phyloP scores from a whole-genome alignment of 2,888 invertebrate genomes.

The Macrophya alboannulata region DNA sequence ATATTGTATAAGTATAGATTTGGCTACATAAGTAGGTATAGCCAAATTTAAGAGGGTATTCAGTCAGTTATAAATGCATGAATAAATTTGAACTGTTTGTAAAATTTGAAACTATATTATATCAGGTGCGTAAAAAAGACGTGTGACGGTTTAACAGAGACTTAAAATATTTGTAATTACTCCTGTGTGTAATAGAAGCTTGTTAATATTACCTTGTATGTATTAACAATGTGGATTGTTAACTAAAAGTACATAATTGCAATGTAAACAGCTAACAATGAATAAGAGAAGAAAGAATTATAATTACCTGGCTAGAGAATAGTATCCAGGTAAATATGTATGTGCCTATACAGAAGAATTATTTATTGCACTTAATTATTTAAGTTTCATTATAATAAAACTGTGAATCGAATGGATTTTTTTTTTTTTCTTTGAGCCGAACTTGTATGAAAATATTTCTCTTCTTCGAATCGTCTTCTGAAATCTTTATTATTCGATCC shows the following conservation, averaged over 20 bases:
- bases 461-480: not conserved
- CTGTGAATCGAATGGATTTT: not conserved
- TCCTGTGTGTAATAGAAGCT: not conserved
- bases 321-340: not conserved
- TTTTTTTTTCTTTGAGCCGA: no score
- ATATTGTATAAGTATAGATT: no score
- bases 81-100: not conserved
- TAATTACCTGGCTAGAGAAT: slow-evolving; percentile 8
- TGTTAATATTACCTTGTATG: not conserved
- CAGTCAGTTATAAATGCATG: not conserved
- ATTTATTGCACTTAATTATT: not conserved
- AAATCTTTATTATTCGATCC: not conserved
- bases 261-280: slow-evolving; percentile 11
- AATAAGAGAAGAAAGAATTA: not conserved
- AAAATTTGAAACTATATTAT: slow-evolving; percentile 4
- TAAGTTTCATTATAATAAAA: not conserved
- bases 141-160: not conserved
- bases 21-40: not conserved
- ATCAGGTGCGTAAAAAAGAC: not conserved
- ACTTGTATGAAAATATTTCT: not conserved
- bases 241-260: slow-evolving; percentile 27
- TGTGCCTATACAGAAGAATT: not conserved
- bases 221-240: slow-evolving; percentile 18
- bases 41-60: no score
- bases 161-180: not conserved